Evolutionary conservation across 2,888 invertebrate species (phyloP).

Genomic region (Glyphotaelius pellucidus): DNA sequence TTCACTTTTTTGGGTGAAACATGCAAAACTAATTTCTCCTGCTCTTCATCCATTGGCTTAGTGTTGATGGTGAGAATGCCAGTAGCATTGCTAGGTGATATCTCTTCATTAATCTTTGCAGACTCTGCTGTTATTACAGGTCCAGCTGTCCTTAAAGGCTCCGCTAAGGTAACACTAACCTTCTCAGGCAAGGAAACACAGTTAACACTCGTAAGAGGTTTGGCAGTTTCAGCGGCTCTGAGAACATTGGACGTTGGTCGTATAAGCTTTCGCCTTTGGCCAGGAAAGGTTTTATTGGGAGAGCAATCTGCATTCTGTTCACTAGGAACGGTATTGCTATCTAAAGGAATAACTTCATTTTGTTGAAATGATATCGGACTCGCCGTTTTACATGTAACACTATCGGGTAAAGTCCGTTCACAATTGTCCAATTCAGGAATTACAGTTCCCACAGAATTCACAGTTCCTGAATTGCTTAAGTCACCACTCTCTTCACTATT

Average conservation of each 20-base stretch:
- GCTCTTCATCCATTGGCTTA: background rate
- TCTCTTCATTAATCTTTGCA: background rate
- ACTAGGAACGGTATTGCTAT: constrained; percentile 46
- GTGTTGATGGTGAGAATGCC: background rate
- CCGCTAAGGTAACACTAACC: background rate
- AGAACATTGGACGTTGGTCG: constrained; percentile 40
- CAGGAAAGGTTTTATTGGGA: constrained; percentile 33
- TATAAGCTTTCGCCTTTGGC: constrained; percentile 56
- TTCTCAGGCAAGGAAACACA: background rate
- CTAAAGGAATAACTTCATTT: constrained; percentile 33
- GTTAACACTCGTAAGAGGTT: background rate
- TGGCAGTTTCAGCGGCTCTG: constrained; percentile 18
- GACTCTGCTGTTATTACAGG: background rate
- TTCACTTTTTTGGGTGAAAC: constrained; percentile 61
- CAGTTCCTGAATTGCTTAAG: constrained; percentile 5
- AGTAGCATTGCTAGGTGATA: background rate
- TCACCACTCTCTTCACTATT: constrained; percentile 48
- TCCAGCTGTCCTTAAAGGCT: background rate
- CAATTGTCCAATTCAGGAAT: constrained; percentile 20
- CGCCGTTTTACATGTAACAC: background rate
- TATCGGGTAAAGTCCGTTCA: constrained; percentile 47
- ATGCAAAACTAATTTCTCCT: constrained; percentile 4
- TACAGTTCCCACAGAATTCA: constrained; percentile 31
- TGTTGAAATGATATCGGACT: background rate
- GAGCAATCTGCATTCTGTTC: constrained; percentile 38